Evolutionary conservation across 2,797 vertebrate species (phyloP), one percentile per base, ranked within the genome.

Genomic region (Aulostomus chinensis): DNA sequence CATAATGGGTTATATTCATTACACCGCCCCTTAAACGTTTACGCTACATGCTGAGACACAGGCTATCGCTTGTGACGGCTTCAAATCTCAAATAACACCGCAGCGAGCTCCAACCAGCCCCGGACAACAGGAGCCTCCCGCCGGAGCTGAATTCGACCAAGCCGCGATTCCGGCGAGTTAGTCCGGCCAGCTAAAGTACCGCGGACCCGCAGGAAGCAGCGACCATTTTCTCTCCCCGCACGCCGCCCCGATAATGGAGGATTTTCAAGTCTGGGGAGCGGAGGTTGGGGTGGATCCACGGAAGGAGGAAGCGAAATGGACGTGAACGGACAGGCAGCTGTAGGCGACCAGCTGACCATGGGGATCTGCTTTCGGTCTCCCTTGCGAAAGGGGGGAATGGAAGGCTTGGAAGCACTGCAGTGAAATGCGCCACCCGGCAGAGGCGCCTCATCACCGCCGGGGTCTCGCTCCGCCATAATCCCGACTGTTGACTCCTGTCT

Each of bases 1-100:
- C 87, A 89, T 87, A 82, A 90, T 90, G 88, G 85, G 88, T 88
- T 83, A 86, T 89, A 88, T 90, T 90, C 88, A 90, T 91, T 88
- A 92, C 89, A 81, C 92, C 92, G 92, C 92, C 92, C 92, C 90
- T 88, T 90, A 84, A 92, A 86, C 92, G 91, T 91, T 89, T 90
- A 90, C 92, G 90, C 91, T 90, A 54, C 88, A 90, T 86, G 86
- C 83, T 81, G 86, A 92, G 91, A 91, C 90, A 87, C 78, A 86
- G 87, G 86, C 87, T 87, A 84, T 88, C 68, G 87, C 89, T 84
- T 82, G 90, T 91, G 91, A 92, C 92, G 89, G 90, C 86, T 92
- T 88, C 89, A 89, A 91, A 91, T 92, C 90, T 92, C 90, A 90
- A 92, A 92, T 92, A 92, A 89, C 91, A 88, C 83, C 68, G 88